Base-by-base conservation (phyloP, 2,888 invertebrate genomes). In the Tridacna crocea region DNA sequence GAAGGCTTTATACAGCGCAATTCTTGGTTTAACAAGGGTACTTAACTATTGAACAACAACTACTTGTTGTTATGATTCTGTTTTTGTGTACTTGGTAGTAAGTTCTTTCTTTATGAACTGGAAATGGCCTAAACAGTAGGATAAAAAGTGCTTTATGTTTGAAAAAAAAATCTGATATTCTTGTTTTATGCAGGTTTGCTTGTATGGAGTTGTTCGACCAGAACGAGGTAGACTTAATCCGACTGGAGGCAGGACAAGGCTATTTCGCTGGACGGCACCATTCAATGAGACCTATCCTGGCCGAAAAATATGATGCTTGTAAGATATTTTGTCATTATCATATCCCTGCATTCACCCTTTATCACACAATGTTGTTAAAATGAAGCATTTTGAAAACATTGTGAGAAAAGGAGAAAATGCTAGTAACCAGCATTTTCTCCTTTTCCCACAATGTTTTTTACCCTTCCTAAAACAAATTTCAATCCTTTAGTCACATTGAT, bases 171-270 rank as follows among this genome's bases (percentile, higher is more conserved):
- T 36, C 36, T 61, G 61, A 24, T 61, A 13, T 61, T 22, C n/a
- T 24, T 19, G 24, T n/a, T n/a, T n/a, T n/a, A 90, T 97, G 96
- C 93, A 97, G 97, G 90, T 98, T 98, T 93, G 97, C 97, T 91
- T 99, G 99, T 91, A 98, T 99, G 97, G 95, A 96, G 76, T 95
- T 96, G 94, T 95, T 99, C 77, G 97, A 98, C 92, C 95, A 96
- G 78, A 97, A 97, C 87, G 95, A 96, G 82, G 98, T 97, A 0
- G 97, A 99, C 72, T 95, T 99, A 66, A 97, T 98, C 10, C 96
- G 97, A 0, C 94, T 99, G 55, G 99, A 99, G 95, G 97, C 99
- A n/a, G 99, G 99, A 4, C 97, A 98, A 95, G 97, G 98, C 0
- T 98, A 98, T 94, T 96, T 97, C 19, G 98, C 97, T 51, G 99